Percentiles rank a stretch among this genome's conserved stretches.
Evolutionary conservation across 2,113 vertebrate species (phyloP).

Genomic region (Phyllostomus hastatus): DNA sequence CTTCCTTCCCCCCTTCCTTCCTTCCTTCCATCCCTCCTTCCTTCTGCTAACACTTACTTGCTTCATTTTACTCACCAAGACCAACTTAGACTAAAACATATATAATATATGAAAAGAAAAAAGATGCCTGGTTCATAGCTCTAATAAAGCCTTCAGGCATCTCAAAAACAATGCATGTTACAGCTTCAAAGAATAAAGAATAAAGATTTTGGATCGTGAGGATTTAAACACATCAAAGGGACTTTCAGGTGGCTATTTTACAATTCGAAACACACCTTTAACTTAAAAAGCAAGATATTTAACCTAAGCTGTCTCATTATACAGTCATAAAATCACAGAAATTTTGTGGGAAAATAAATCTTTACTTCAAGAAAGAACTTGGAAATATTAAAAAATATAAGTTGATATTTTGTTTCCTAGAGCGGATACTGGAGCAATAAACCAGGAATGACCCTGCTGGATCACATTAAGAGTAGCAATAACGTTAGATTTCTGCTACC

Average conservation of each 20-base stretch:
- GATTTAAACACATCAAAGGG: background rate
- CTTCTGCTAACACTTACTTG: background rate
- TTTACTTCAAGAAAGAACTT: background rate
- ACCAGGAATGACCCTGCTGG: background rate
- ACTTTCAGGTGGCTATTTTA: slow-evolving; percentile 4
- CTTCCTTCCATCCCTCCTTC: fast-evolving
- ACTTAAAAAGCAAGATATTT: background rate
- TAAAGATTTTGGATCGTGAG: background rate
- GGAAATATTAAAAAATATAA: background rate
- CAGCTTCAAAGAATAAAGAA: background rate
- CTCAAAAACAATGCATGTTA: background rate
- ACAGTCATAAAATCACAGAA: background rate
- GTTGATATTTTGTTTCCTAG: background rate
- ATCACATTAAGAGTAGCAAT: background rate
- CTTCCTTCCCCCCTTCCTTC: fast-evolving
- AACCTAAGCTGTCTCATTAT: background rate
- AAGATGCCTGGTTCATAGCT: background rate
- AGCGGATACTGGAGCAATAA: background rate
- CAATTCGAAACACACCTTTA: background rate
- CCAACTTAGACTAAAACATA: background rate
- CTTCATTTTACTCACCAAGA: slow-evolving; percentile 16
- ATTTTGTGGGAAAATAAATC: background rate
- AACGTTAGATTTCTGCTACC: background rate
- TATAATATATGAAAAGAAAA: background rate
- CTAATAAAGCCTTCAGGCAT: background rate